A percentile compares a stretch with the other conserved stretches of the same genome.
Evolutionary conservation across 1,140 invertebrate genomes (phyloP).

Genomic region (Dysdera silvatica): DNA sequence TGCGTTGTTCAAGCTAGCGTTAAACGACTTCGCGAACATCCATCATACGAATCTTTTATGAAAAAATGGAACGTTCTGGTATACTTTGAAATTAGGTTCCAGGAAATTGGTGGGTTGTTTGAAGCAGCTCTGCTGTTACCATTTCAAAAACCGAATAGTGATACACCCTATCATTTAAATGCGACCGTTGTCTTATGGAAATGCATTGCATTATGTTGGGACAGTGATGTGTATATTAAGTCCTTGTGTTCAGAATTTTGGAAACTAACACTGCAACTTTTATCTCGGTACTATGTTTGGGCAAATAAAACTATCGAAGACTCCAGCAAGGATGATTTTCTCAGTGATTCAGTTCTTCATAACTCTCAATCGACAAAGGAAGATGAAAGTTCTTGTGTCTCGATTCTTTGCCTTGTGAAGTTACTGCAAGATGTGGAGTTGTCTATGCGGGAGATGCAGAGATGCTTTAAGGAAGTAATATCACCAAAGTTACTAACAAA

Average conservation of each 20-base stretch:
- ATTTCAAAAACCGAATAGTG: neutral
- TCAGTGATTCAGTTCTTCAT: neutral
- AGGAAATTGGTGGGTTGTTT: constrained; percentile 70
- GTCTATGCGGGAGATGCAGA: neutral
- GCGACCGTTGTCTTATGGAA: constrained; percentile 51
- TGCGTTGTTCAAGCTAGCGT: constrained; percentile 52
- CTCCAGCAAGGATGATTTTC: neutral
- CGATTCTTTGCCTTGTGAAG: too few relatives aligned
- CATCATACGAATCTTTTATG: constrained; percentile 54
- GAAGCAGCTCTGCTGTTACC: constrained; percentile 52
- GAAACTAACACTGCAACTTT: constrained; percentile 73
- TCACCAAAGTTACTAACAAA: neutral
- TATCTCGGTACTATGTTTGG: constrained; percentile 68
- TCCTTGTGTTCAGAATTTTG: constrained; percentile 71
- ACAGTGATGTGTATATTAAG: constrained; percentile 60
- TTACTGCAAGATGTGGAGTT: neutral
- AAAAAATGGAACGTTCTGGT: constrained; percentile 87
- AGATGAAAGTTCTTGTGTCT: neutral
- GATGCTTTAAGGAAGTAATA: neutral
- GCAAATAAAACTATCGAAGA: constrained; percentile 46
- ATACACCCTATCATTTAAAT: constrained; percentile 36
- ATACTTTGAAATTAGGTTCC: constrained; percentile 87
- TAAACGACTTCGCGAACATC: constrained; percentile 40
- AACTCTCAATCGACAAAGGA: neutral
- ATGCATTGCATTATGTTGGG: constrained; percentile 60